These are phyloP conservation scores for Morus bassanus DNA, from an alignment of 2,797 vertebrate species.

Conservation along the genomic window DNA sequence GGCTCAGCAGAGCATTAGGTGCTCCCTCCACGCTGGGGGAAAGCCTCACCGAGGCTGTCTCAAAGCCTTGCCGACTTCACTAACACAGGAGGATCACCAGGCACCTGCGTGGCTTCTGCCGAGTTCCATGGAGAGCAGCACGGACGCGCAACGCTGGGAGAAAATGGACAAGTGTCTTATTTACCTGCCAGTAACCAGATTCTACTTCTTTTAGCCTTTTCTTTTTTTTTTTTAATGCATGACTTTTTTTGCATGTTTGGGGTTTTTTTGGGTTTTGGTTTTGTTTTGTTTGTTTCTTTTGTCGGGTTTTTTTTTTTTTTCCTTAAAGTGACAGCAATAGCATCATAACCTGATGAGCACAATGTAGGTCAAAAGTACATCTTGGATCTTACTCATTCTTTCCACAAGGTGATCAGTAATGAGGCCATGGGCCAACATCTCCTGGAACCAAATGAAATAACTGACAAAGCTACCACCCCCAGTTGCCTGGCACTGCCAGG, in stretches of 20 bases:
- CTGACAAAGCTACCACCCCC: background rate
- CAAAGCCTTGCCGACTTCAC: background rate
- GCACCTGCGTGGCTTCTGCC: background rate
- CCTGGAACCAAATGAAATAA: background rate
- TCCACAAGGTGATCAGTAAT: background rate
- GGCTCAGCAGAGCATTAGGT: background rate
- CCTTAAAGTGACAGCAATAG: background rate
- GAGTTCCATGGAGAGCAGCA: background rate
- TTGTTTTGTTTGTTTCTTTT: background rate
- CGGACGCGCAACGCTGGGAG: fast-evolving
- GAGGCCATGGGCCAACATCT: background rate
- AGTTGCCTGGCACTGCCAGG: background rate
- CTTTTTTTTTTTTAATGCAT: background rate
- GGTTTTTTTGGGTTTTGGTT: background rate
- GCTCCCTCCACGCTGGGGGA: background rate
- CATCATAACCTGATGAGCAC: background rate
- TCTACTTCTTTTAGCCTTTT: background rate
- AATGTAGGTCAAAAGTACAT: background rate
- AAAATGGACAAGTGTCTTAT: background rate
- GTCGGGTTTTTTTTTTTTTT: no score
- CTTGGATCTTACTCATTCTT: background rate
- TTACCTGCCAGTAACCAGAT: background rate
- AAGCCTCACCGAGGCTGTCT: background rate
- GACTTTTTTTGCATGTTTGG: background rate
- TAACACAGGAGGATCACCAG: background rate